Evolutionary conservation across 2,113 vertebrate species (phyloP), one percentile per base, ranked within the genome.

Genomic region (Pseudorhombus dupliciocellatus): DNA sequence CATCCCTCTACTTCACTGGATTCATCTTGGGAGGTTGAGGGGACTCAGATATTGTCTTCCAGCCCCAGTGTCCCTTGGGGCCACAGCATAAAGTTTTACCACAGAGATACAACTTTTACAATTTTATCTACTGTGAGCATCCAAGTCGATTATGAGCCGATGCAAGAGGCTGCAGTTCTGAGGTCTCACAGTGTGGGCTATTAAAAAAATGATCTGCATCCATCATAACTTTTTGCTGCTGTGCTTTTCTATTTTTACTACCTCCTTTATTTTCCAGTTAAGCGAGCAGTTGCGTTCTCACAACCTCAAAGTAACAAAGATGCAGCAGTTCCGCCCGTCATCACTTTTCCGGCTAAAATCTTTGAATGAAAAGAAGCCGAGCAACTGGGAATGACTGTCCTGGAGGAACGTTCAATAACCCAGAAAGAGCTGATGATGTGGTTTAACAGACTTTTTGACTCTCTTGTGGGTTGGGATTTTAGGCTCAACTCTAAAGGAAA

Each of bases 101-200:
- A 37, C 9, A 12, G 34, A 37, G 10, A 37, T 30, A 15, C 5
- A 18, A 10, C 62, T 42, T 51, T 1, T 18, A 40, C 51, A 24
- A 56, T 64, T 84, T 55, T 44, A 37, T 12, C 12, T 57, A n/a
- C 28, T 51, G 55, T 26, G 15, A 63, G 30, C 52, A 40, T 24
- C 11, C 22, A 15, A 24, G 21, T 53, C 51, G 5, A 28, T 54
- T 34, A 15, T 28, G 31, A 15, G 15, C 18, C 2, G 14, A 18
- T 10, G 14, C 22, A 51, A 61, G 42, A 51, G 15, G 7, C 54
- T 64, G 44, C 58, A 26, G 15, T 28, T 7, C 7, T 71, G 15
- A 16, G 20, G 37, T 4, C 25, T 44, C 30, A 1, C 26, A 40
- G 50, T 18, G 30, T 62, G 24, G n/a, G 24, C 31, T 52, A 44